These are phyloP conservation scores for Entomobrya proxima DNA, from an alignment of 2,888 invertebrate species.

Conservation along the genomic window DNA sequence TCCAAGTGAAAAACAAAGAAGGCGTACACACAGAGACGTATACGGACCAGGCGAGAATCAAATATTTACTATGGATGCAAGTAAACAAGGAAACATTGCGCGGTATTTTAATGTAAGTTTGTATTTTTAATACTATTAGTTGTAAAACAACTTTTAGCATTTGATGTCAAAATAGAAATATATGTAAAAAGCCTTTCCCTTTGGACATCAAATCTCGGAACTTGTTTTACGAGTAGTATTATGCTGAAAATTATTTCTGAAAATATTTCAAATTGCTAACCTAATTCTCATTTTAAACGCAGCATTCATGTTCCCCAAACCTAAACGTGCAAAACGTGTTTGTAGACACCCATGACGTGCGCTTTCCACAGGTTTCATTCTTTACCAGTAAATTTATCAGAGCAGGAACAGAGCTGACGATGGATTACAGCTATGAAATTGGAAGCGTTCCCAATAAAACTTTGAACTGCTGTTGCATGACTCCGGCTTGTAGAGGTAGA, in stretches of 20 bases:
- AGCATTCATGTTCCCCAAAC: slow-evolving; percentile 93
- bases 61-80: slow-evolving; percentile 97
- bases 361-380: slow-evolving; percentile 97
- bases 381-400: slow-evolving; percentile 89
- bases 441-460: slow-evolving; percentile 94
- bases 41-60: slow-evolving; percentile 83
- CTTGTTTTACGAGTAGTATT: no score
- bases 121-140: not conserved
- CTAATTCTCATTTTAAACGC: slow-evolving; percentile 62
- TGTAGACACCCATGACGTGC: slow-evolving; percentile 97
- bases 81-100: slow-evolving; percentile 96
- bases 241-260: no score
- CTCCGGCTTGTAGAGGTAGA: slow-evolving; percentile 90
- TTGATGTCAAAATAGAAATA: no score
- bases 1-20: no score
- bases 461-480: slow-evolving; percentile 92
- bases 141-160: not conserved
- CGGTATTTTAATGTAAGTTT: slow-evolving; percentile 90
- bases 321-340: slow-evolving; percentile 99
- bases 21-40: no score
- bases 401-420: slow-evolving; percentile 95
- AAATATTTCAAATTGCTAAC: no score
- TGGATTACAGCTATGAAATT: slow-evolving; percentile 98
- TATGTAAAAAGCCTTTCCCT: no score
- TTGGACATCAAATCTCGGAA: no score